A percentile compares a stretch with the other conserved stretches of the same genome.
Conservation (phyloP, 2,888 invertebrate genomes). For the Philereme vetulata region DNA sequence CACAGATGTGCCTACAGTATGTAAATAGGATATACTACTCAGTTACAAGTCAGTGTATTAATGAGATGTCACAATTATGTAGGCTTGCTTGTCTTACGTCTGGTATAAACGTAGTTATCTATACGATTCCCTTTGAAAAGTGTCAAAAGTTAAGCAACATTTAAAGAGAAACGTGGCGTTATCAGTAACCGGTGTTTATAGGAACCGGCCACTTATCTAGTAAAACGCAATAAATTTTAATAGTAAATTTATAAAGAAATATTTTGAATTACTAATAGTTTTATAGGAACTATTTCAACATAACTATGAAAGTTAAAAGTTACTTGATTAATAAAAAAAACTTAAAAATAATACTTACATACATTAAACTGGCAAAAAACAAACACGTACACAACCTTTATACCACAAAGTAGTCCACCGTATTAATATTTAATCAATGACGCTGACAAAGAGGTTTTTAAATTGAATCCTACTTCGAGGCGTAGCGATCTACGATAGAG, state of each 20-base stretch:
- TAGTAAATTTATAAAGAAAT: no score
- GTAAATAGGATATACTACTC: slow-evolving; percentile 4
- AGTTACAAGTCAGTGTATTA: slow-evolving; percentile 12
- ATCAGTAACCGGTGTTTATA: no score
- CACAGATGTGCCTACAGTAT: not conserved
- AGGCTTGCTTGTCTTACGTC: not conserved
- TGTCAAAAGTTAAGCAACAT: no score
- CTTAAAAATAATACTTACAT: slow-evolving; percentile 16
- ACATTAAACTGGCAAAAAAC: slow-evolving; percentile 4
- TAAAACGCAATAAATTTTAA: no score
- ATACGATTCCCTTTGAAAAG: no score
- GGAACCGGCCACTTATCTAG: no score
- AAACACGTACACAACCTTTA: slow-evolving; percentile 26
- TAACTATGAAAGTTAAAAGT: no score
- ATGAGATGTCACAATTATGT: slow-evolving; percentile 11
- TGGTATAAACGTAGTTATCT: no score
- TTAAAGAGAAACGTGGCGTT: no score
- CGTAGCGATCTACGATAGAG: slow-evolving; percentile 37
- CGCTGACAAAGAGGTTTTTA: slow-evolving; percentile 39
- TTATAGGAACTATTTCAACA: no score
- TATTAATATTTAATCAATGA: slow-evolving; percentile 28
- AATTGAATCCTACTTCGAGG: slow-evolving; percentile 40
- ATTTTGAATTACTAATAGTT: no score
- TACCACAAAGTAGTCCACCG: slow-evolving; percentile 27
- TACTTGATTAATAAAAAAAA: no score